Evolutionary conservation across 2,797 vertebrate genomes (phyloP).

Genomic region (Lagodon rhomboides): DNA sequence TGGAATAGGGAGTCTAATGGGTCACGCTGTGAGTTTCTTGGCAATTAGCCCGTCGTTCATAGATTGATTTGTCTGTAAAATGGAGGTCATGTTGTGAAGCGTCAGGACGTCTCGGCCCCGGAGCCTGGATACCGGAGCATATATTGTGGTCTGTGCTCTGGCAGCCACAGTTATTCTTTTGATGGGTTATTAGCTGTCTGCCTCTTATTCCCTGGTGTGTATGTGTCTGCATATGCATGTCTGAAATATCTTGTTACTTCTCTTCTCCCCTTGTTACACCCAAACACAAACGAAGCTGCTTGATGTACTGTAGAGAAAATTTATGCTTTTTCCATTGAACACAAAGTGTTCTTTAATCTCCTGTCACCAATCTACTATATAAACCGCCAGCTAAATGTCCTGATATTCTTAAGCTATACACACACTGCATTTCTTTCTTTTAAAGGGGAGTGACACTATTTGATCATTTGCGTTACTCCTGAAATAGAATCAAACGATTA

Average conservation of each 20-base stretch:
- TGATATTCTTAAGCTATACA: not conserved
- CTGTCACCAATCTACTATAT: not conserved
- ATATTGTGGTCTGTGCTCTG: conserved; percentile 48
- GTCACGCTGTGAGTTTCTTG: conserved; percentile 70
- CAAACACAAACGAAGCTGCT: conserved; percentile 37
- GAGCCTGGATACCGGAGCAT: conserved; percentile 49
- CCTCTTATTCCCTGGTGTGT: conserved; percentile 53
- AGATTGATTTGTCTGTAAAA: conserved; percentile 80
- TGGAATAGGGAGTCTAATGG: conserved; percentile 64
- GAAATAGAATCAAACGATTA: conserved; percentile 30
- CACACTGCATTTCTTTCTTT: not conserved
- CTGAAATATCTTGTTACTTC: conserved; percentile 43
- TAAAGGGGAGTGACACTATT: not conserved
- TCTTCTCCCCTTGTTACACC: conserved; percentile 25
- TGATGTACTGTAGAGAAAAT: conserved; percentile 23
- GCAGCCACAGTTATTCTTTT: conserved; percentile 73
- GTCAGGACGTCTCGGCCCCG: conserved; percentile 46
- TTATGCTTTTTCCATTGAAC: not conserved
- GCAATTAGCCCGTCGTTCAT: conserved; percentile 74
- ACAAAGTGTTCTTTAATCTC: conserved; percentile 19
- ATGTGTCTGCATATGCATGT: conserved; percentile 37
- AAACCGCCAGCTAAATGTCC: conserved; percentile 2
- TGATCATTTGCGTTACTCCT: conserved; percentile 15
- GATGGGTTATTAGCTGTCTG: conserved; percentile 78
- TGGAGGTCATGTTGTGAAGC: conserved; percentile 71